Evolutionary conservation across 1,140 invertebrate genomes (phyloP).

Genomic region (Halesus radiatus): DNA sequence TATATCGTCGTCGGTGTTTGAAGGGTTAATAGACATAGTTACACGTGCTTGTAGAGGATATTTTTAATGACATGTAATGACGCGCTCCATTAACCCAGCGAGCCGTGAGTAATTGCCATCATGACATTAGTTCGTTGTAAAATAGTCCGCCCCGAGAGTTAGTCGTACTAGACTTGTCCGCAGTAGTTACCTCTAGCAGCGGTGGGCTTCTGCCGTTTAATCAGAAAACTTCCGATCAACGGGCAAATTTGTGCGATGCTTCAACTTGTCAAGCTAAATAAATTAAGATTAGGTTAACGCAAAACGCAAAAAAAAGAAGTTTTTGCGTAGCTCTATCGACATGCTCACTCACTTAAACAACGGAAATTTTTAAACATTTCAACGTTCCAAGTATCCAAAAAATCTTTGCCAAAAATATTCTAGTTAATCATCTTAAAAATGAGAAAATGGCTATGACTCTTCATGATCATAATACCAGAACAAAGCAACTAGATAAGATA

Average conservation of each 20-base stretch:
- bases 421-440: no score
- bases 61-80: background rate
- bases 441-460: no score
- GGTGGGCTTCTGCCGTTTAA: background rate
- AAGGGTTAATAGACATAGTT: background rate
- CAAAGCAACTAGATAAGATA: no score
- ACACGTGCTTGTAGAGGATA: background rate
- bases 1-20: no score
- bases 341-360: no score
- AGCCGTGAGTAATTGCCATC: constrained; percentile 24
- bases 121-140: background rate
- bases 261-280: constrained; percentile 10
- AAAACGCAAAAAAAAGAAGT: no score
- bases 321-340: no score
- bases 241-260: background rate
- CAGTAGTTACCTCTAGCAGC: background rate
- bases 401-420: no score
- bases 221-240: background rate
- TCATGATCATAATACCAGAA: no score
- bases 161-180: no score
- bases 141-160: background rate
- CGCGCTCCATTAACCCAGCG: constrained; percentile 17
- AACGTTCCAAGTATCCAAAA: no score
- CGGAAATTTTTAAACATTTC: no score
- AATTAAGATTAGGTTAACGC: background rate